phyloP scores from a whole-genome alignment of 2,888 invertebrate species.

The Andrena marginata region DNA sequence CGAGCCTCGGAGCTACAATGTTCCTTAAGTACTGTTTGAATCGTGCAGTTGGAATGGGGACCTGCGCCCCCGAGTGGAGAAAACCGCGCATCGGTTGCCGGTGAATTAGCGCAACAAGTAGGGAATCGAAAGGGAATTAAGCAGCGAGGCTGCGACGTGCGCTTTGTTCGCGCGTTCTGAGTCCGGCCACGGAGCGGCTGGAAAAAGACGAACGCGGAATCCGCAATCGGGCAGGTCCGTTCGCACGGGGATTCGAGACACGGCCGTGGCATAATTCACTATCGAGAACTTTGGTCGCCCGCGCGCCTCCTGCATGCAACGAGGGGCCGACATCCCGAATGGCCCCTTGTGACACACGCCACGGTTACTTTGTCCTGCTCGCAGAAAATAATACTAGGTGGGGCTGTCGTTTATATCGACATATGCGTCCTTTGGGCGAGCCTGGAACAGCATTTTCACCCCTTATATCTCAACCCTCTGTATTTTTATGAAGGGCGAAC shows the following conservation, averaged over 20 bases:
- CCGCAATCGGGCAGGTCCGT: slow-evolving; percentile 8
- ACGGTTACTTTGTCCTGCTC: slow-evolving; percentile 54
- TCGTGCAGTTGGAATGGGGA: neutral
- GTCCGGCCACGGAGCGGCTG: slow-evolving; percentile 26
- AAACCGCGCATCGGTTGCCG: slow-evolving; percentile 19
- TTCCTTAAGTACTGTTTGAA: neutral
- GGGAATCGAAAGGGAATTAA: slow-evolving; percentile 55
- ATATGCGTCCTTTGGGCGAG: slow-evolving; percentile 27
- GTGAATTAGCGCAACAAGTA: slow-evolving; percentile 54
- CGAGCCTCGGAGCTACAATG: neutral
- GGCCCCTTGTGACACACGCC: slow-evolving; percentile 2
- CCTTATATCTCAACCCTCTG: neutral
- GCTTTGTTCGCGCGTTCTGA: slow-evolving; percentile 43
- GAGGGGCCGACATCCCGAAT: neutral
- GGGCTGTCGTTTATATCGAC: slow-evolving; percentile 70
- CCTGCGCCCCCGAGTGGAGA: neutral
- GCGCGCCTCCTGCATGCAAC: slow-evolving; percentile 20
- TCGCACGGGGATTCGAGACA: slow-evolving; percentile 57
- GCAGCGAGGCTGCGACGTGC: slow-evolving; percentile 21
- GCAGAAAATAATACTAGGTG: slow-evolving; percentile 68
- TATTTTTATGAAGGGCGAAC: neutral
- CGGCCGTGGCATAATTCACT: slow-evolving; percentile 64
- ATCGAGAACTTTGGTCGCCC: slow-evolving; percentile 47
- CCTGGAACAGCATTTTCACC: neutral
- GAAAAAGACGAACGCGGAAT: slow-evolving; percentile 40